Evolutionary conservation across 2,888 invertebrate genomes (phyloP), one percentile per base, ranked within the genome.

Genomic region (Chironomus riparius): DNA sequence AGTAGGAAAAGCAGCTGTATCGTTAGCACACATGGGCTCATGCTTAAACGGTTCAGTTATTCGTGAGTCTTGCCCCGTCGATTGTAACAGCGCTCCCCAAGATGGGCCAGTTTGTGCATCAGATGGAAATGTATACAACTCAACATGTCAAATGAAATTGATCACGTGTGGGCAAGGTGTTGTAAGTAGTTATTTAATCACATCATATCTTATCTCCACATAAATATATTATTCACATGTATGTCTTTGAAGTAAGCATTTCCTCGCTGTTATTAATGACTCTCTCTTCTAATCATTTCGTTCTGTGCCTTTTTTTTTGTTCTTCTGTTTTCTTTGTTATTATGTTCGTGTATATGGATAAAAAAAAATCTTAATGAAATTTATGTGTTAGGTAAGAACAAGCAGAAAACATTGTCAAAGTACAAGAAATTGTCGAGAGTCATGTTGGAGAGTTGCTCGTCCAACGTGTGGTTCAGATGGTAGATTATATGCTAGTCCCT

Each of bases 61-160:
- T 79, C 87, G 94, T 13, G 95, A 95, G 82, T 93, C 94, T 81
- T 97, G 97, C 80, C 95, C 96, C 0, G 91, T 93, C 4, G 91
- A 91, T 79, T 94, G 94, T 82, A 91, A 93, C 47, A 91, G 90
- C 80, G 94, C 94, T 0, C 94, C 94, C 0, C 87, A 91, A 78
- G 95, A 95, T 80, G 95, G 95, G 0, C 95, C 95, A 0, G 90
- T 97, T 78, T 97, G 97, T 82, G 97, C 93, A 3, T 94, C 93
- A 77, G 94, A 97, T 81, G 95, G 93, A 47, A 94, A 94, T 81
- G 95, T 95, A 0, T 97, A 97, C 86, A 92, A 92, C 81, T 96
- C 91, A 80, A 94, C 95, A 2, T 97, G 97, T 81, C 93, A 94
- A 81, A 95, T 97, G 96, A 93, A 94, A 81, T 86, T 93, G 77